Conservation (phyloP, 2,888 invertebrate species). For the Platynereis dumerilii region DNA sequence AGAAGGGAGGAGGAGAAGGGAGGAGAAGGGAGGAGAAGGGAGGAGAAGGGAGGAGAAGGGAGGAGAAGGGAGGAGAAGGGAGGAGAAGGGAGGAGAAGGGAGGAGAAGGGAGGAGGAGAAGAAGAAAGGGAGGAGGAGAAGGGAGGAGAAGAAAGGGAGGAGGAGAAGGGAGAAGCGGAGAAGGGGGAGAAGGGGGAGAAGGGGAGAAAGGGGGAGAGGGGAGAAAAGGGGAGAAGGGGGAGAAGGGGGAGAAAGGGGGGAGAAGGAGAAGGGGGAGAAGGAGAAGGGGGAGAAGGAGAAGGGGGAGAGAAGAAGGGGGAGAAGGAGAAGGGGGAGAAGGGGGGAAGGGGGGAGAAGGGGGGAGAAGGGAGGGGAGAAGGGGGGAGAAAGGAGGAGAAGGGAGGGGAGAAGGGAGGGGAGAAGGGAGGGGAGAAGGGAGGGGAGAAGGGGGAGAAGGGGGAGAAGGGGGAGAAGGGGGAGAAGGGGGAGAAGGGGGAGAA, state of each 20-base stretch:
- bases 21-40: no score
- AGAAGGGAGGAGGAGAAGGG: no score
- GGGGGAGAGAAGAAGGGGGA: not conserved
- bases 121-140: constrained; percentile 8
- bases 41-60: constrained; percentile 16
- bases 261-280: no score
- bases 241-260: no score
- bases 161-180: no score
- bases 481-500: no score
- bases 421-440: not conserved
- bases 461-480: no score
- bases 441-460: no score
- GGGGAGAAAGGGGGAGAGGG: no score
- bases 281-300: no score
- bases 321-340: constrained; percentile 13
- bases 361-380: constrained; percentile 22
- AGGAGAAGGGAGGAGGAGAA: constrained; percentile 6
- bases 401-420: constrained; percentile 9
- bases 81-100: constrained; percentile 1
- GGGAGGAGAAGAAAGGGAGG: not conserved
- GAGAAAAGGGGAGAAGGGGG: no score
- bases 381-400: constrained; percentile 15
- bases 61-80: not conserved
- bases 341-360: constrained; percentile 7
- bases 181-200: no score